Percentiles rank a stretch among this genome's conserved stretches.
phyloP scores from a whole-genome alignment of 2,888 invertebrate genomes.

The Lepidocyrtoides sp. region DNA sequence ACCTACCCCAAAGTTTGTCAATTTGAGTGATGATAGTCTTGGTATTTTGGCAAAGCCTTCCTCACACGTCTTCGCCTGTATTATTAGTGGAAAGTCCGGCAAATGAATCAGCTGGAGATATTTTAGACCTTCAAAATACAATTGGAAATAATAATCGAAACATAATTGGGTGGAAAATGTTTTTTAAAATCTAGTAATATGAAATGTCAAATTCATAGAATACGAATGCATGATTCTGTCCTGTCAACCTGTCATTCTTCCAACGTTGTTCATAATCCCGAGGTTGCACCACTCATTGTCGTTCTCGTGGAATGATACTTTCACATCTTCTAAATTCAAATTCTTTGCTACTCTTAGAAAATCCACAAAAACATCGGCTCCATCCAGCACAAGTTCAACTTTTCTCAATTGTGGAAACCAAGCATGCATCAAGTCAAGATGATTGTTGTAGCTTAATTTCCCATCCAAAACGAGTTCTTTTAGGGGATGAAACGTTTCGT shows the following conservation, averaged over 20 bases:
- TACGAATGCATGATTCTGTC: neutral
- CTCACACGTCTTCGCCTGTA: neutral
- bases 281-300: slow-evolving; percentile 49
- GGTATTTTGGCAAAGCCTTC: slow-evolving; percentile 52
- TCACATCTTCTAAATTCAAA: slow-evolving; percentile 31
- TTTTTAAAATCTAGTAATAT: too few species aligned
- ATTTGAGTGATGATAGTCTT: slow-evolving; percentile 36
- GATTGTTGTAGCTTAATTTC: slow-evolving; percentile 19
- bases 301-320: slow-evolving; percentile 28
- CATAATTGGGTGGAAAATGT: too few species aligned
- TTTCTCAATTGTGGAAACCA: slow-evolving; percentile 53
- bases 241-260: slow-evolving; percentile 30
- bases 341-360: slow-evolving; percentile 2
- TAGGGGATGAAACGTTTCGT: neutral
- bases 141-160: neutral
- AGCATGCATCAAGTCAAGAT: neutral
- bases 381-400: slow-evolving; percentile 4
- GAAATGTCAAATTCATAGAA: neutral
- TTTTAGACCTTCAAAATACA: slow-evolving; percentile 21
- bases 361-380: slow-evolving; percentile 44
- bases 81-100: neutral
- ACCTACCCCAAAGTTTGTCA: slow-evolving; percentile 34
- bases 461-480: slow-evolving; percentile 48
- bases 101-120: slow-evolving; percentile 37
- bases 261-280: neutral